Evolutionary conservation across 2,797 vertebrate species (phyloP).

Genomic region (Chromobotia macracanthus): DNA sequence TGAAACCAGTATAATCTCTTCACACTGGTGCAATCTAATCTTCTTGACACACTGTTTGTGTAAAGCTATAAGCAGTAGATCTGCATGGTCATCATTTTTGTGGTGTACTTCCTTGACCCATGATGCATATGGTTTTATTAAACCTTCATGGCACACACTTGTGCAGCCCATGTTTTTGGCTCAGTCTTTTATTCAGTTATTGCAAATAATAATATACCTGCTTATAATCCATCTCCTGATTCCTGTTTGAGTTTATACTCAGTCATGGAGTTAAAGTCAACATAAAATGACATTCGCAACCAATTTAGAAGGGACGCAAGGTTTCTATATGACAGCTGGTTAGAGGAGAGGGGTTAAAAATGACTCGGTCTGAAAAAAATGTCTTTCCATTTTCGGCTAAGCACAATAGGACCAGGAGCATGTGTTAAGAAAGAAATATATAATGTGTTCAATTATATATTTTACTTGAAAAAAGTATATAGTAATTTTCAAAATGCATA

Average conservation of each 20-base stretch:
- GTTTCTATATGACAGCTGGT: not conserved
- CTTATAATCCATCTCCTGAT: not conserved
- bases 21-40: constrained; percentile 34
- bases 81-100: constrained; percentile 20
- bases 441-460: too few species aligned
- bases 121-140: not conserved
- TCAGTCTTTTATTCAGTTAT: not conserved
- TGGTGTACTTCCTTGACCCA: not conserved
- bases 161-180: not conserved
- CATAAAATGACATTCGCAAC: not conserved
- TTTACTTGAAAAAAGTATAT: too few species aligned
- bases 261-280: constrained; percentile 15
- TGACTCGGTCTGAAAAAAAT: not conserved
- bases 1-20: constrained; percentile 33
- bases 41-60: constrained; percentile 19
- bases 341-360: not conserved
- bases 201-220: not conserved
- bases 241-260: constrained; percentile 1
- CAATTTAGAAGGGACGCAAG: not conserved
- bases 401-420: too few species aligned
- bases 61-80: constrained; percentile 22
- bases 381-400: too few species aligned
- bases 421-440: too few species aligned
- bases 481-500: too few species aligned
- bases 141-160: not conserved